phyloP scores from a whole-genome alignment of 2,888 invertebrate genomes.

The Polymixis lichenea region DNA sequence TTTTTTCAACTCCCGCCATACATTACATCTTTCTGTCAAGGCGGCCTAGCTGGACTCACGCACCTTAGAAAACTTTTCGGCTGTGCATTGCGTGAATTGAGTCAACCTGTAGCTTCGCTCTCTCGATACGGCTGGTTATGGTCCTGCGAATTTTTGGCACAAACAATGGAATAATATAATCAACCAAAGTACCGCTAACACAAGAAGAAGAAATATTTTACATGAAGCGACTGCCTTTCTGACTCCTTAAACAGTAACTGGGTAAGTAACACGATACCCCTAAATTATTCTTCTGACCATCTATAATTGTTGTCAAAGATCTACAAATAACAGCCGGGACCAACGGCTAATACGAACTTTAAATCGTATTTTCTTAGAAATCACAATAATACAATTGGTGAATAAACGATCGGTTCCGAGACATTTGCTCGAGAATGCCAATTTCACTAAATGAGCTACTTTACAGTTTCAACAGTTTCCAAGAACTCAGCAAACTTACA shows the following conservation, averaged over 20 bases:
- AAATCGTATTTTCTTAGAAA: neutral
- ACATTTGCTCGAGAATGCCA: slow-evolving; percentile 6
- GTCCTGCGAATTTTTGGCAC: no score
- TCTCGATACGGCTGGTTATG: no score
- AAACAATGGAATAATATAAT: neutral
- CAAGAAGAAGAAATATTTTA: neutral
- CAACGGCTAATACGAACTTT: neutral
- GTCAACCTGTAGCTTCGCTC: no score
- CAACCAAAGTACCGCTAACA: neutral
- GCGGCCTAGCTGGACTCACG: no score
- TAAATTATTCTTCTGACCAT: neutral
- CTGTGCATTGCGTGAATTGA: no score
- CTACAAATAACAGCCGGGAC: neutral
- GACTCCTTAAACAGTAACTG: neutral
- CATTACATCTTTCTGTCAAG: no score
- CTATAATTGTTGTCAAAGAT: no score
- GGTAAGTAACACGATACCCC: neutral
- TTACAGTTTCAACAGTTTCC: neutral
- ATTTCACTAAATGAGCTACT: neutral
- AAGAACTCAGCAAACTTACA: slow-evolving; percentile 22
- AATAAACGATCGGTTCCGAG: neutral
- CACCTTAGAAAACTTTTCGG: no score
- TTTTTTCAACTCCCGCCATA: no score
- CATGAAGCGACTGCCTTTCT: neutral
- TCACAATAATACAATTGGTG: neutral